Evolutionary conservation across 2,797 vertebrate genomes (phyloP).

Genomic region (Helarctos malayanus): DNA sequence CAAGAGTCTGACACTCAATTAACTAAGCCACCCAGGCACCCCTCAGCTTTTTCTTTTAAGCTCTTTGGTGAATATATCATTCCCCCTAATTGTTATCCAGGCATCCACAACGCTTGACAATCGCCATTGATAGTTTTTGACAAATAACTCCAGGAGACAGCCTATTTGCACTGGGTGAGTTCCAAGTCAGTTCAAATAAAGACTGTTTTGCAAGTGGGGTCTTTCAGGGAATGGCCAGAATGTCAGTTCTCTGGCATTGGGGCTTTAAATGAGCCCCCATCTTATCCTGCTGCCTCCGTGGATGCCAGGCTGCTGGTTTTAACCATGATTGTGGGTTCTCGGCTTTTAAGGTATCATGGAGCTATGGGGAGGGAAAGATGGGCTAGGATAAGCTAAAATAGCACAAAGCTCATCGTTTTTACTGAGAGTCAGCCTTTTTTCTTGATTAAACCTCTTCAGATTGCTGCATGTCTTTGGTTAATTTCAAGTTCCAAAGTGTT

Average conservation of each 20-base stretch:
- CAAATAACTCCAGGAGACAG: neutral
- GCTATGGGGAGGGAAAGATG: neutral
- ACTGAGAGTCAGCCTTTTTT: neutral
- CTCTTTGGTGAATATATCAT: neutral
- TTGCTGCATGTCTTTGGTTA: neutral
- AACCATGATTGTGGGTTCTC: neutral
- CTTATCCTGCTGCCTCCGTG: fast-evolving
- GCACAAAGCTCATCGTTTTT: neutral
- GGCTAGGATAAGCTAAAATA: neutral
- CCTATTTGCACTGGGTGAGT: neutral
- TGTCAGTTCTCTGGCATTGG: neutral
- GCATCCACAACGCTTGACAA: neutral
- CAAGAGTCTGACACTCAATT: neutral
- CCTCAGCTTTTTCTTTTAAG: neutral
- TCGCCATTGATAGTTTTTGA: neutral
- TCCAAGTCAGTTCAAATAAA: neutral
- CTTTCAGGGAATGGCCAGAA: neutral
- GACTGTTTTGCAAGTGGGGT: neutral
- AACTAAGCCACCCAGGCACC: neutral
- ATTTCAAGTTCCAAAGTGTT: conserved; percentile 54
- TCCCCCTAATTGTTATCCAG: neutral
- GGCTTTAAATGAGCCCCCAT: neutral
- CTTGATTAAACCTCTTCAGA: conserved; percentile 9
- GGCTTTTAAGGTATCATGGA: neutral
- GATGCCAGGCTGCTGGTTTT: neutral